These are phyloP conservation scores for Oophaga sylvatica DNA, from an alignment of 2,797 vertebrate genomes.

Conservation along the genomic window DNA sequence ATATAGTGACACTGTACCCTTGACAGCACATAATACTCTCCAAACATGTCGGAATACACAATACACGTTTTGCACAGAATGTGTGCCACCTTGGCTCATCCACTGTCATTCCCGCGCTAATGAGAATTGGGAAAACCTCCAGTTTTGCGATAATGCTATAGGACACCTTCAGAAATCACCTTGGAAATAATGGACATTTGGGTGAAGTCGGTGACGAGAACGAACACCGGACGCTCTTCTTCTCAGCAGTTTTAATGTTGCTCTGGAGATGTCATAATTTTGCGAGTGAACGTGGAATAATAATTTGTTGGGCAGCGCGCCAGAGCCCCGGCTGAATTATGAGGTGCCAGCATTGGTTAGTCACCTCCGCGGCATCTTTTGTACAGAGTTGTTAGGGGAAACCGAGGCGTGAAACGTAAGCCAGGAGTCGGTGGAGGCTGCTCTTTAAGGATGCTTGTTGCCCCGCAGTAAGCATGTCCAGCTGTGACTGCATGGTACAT, in stretches of 20 bases:
- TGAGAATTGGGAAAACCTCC: not conserved
- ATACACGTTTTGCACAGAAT: not conserved
- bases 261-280: conserved; percentile 45
- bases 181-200: conserved; percentile 17
- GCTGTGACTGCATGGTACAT: not conserved
- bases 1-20: not conserved
- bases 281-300: conserved; percentile 29
- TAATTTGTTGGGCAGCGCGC: conserved; percentile 37
- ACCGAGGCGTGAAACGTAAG: conserved; percentile 6
- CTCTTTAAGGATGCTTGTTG: not conserved
- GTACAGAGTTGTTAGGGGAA: conserved; percentile 33
- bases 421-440: not conserved
- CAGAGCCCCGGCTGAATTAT: conserved; percentile 29
- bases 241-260: conserved; percentile 22
- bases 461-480: conserved; percentile 19
- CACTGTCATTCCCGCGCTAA: not conserved
- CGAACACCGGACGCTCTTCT: not conserved
- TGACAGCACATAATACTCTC: not conserved
- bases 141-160: not conserved
- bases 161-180: not conserved
- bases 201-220: conserved; percentile 8
- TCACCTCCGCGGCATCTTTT: conserved; percentile 7
- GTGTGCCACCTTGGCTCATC: not conserved
- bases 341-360: conserved; percentile 42
- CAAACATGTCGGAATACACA: not conserved